Base-by-base conservation (phyloP, 30 jellyfish, hydroid and myxozoan genomes). In the Rhopilema esculentum region DNA sequence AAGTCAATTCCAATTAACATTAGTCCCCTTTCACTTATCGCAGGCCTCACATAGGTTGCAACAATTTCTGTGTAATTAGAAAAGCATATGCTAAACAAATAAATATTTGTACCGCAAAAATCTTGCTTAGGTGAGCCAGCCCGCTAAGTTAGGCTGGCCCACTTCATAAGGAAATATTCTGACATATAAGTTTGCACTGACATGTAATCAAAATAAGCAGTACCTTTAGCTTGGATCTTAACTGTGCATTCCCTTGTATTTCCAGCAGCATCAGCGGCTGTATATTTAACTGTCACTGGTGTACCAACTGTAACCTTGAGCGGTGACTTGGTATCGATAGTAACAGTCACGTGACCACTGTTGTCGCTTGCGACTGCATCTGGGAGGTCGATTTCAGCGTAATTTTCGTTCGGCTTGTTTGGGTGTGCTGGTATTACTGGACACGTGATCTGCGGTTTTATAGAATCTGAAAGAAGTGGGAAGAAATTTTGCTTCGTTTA, bases 261-360 rank as follows among this genome's bases (percentile, higher is more conserved):
- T 61, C 97, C 96, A 2, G 98, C 91, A 12, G 69, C 91, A 83
- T 93, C 98, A 8, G 96, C 68, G 25, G 98, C 98, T 12, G 94
- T 93, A 52, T 88, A 93, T 28, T 75, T 68, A 40, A 93, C 98
- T 24, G 22, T 27, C 53, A 69, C 83, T 0, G 88, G 91, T 0
- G 82, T 68, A 15, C 91, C 90, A 49, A 93, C 96, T 4, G 68
- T 31, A 17, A 93, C 97, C 69, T 89, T 89, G 28, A 93, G 62
- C 6, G 97, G 97, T n/a, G 97, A 88, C 31, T 65, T 67, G 72
- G 85, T 91, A 50, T 72, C 61, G 23, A 70, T 49, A 9, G 96
- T 67, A 6, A 89, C 77, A 7, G 88, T 77, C 62, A 27, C 65
- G 25, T 61, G 80, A 7, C 97, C 97, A 19, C 93, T 68, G 73